phyloP scores from a whole-genome alignment of 1,140 invertebrate genomes.

The Asobara japonica region DNA sequence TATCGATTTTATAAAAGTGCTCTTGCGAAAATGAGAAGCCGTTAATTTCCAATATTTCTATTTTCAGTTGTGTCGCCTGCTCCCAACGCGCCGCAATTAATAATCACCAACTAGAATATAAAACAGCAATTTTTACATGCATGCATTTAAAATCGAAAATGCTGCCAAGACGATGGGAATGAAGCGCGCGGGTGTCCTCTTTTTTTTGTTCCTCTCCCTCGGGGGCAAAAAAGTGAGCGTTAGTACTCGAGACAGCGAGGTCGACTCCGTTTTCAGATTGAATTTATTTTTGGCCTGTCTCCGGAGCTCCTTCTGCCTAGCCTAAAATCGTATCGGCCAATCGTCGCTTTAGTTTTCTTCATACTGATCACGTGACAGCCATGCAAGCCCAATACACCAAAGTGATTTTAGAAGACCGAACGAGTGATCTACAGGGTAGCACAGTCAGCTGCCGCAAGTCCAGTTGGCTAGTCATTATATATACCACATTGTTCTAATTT shows the following conservation, averaged over 20 bases:
- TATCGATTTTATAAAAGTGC: no score
- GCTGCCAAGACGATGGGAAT: not conserved
- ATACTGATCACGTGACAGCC: conserved; percentile 39
- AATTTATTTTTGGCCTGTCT: conserved; percentile 62
- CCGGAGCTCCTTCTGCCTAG: conserved; percentile 46
- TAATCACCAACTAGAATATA: not conserved
- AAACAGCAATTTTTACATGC: not conserved
- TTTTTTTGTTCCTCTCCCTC: conserved; percentile 25
- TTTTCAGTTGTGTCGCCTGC: not conserved
- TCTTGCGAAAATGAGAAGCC: no score
- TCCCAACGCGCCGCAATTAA: not conserved
- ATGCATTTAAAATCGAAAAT: not conserved
- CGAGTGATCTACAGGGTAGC: conserved; percentile 43
- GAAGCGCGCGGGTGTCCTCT: not conserved
- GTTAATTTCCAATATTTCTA: no score
- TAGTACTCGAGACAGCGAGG: conserved; percentile 24
- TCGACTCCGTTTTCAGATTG: conserved; percentile 63
- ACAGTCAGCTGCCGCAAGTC: conserved; percentile 69
- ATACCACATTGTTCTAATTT: conserved; percentile 21
- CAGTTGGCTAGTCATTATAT: conserved; percentile 68
- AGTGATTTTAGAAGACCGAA: conserved; percentile 42
- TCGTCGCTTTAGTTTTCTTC: conserved; percentile 24
- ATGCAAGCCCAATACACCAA: conserved; percentile 21
- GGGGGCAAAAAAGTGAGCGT: conserved; percentile 2
- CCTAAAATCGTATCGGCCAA: conserved; percentile 61